Percentiles rank a stretch among this genome's conserved stretches.
Evolutionary conservation across 2,888 invertebrate genomes (phyloP).

Genomic region (Thalpophila matura): DNA sequence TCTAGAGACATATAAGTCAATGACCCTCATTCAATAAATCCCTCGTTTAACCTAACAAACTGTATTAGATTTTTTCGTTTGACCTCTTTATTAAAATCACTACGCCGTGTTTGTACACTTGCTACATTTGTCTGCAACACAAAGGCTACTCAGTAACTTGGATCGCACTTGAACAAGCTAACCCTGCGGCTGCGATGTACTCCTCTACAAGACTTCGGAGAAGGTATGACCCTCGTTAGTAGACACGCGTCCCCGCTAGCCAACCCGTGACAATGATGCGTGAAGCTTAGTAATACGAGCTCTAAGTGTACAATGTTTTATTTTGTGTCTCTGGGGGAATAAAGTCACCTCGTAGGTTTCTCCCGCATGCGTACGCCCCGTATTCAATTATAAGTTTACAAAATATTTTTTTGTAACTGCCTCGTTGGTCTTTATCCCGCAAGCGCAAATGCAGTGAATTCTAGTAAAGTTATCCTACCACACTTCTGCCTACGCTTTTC

Average conservation of each 20-base stretch:
- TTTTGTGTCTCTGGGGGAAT: neutral
- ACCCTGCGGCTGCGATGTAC: conserved; percentile 24
- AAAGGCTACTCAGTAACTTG: conserved; percentile 22
- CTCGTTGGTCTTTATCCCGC: too few species aligned
- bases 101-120: neutral
- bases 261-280: conserved; percentile 32
- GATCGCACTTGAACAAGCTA: conserved; percentile 8
- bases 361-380: neutral
- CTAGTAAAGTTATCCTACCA: too few species aligned
- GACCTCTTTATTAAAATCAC: neutral
- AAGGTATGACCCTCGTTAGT: conserved; percentile 31
- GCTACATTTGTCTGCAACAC: conserved; percentile 22
- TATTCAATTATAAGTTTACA: too few species aligned
- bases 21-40: too few species aligned
- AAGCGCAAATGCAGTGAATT: too few species aligned
- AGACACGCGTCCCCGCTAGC: conserved; percentile 41
- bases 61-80: too few species aligned
- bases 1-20: too few species aligned
- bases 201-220: conserved; percentile 21
- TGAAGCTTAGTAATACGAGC: conserved; percentile 28
- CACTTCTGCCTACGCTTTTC: neutral
- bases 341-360: neutral
- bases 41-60: too few species aligned
- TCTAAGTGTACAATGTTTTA: neutral
- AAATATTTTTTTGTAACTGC: too few species aligned